Conservation (phyloP, 2,888 invertebrate species). For the Mechanitis mazaeus region DNA sequence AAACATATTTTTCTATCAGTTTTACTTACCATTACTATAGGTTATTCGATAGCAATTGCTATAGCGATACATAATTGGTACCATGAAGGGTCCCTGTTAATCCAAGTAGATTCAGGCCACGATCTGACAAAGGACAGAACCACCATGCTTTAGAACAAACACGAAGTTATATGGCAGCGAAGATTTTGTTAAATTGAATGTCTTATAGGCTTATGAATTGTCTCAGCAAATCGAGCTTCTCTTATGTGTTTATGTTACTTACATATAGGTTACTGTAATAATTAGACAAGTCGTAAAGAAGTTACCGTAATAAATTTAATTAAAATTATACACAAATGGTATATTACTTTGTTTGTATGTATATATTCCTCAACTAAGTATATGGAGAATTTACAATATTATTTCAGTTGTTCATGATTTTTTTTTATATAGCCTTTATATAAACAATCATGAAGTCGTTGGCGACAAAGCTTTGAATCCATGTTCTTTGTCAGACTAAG, state of each 20-base stretch:
- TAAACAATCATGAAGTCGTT: not conserved
- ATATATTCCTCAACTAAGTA: too few species aligned
- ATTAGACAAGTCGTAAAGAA: too few species aligned
- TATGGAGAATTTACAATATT: too few species aligned
- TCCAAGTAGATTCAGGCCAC: conserved; percentile 50
- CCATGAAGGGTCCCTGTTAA: conserved; percentile 43
- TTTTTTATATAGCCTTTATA: not conserved
- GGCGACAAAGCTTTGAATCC: conserved; percentile 23
- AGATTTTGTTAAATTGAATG: conserved; percentile 4
- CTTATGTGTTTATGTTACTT: not conserved
- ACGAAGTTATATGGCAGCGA: conserved; percentile 11
- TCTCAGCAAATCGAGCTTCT: not conserved
- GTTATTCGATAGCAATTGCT: conserved; percentile 10
- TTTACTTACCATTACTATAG: not conserved
- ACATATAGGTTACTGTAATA: too few species aligned
- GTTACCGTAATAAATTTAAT: too few species aligned
- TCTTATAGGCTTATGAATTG: not conserved
- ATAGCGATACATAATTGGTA: conserved; percentile 36
- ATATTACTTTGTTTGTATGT: too few species aligned
- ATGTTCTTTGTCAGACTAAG: conserved; percentile 20
- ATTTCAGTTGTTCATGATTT: too few species aligned
- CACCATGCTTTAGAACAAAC: conserved; percentile 17
- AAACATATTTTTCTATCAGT: too few species aligned
- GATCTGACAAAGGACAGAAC: conserved; percentile 58
- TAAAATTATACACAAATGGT: too few species aligned